phyloP scores from a whole-genome alignment of 2,797 vertebrate species.

The Danio albolineatus region DNA sequence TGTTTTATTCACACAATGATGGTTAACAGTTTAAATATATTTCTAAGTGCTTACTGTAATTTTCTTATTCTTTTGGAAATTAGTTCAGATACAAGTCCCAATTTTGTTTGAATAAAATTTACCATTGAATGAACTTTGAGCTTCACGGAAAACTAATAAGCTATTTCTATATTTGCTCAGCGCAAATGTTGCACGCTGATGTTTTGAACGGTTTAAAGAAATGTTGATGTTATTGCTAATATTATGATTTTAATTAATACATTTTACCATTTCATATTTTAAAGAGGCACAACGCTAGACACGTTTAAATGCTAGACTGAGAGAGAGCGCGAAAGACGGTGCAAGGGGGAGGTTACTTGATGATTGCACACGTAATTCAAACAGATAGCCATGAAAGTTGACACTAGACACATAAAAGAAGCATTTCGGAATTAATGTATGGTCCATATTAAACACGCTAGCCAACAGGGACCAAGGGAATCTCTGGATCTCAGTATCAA shows the following conservation, averaged over 20 bases:
- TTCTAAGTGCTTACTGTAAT: too few relatives aligned
- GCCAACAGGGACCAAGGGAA: slow-evolving; percentile 61
- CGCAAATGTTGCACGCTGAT: not conserved
- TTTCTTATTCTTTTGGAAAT: too few relatives aligned
- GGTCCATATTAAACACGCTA: slow-evolving; percentile 59
- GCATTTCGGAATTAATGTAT: slow-evolving; percentile 72
- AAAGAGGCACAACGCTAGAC: not conserved
- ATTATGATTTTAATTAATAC: not conserved
- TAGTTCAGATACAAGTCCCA: not conserved
- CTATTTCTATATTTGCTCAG: not conserved
- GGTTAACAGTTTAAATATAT: not conserved
- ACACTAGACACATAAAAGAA: slow-evolving; percentile 59
- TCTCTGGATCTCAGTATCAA: slow-evolving; percentile 64
- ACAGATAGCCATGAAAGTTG: slow-evolving; percentile 61
- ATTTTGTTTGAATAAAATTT: not conserved
- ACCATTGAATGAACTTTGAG: not conserved
- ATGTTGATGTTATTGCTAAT: not conserved
- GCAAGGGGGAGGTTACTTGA: slow-evolving; percentile 42
- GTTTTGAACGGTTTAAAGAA: not conserved
- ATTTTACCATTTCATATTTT: not conserved
- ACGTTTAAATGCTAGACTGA: not conserved
- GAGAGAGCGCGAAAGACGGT: not conserved
- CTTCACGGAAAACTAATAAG: not conserved
- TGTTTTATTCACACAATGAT: not conserved
- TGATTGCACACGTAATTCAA: slow-evolving; percentile 64